Evolutionary conservation across 2,113 vertebrate genomes (phyloP), one percentile per base, ranked within the genome.

Genomic region (Anolis carolinensis): DNA sequence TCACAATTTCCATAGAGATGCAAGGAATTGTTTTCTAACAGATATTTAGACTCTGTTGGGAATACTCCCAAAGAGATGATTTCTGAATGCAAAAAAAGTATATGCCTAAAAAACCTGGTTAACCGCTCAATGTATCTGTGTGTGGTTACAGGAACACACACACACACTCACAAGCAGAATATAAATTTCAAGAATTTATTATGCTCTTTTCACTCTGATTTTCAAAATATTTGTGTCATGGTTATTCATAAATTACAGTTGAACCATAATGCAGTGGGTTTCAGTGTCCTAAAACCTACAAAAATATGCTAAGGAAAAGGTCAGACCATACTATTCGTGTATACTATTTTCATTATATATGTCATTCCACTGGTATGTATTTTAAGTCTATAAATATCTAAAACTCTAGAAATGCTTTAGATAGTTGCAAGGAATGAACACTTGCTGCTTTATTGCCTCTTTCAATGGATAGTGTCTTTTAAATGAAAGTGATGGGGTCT

Each of bases 151-250:
- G 44, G 74, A 85, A 81, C 82, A 92, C 87, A 91, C 32, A 74
- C n/a, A 59, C 55, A 59, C 30, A 74, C 4, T 27, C 0, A 0
- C 87, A 68, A 76, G 55, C 10, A 77, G 23, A 93, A 91, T 92
- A 88, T 92, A 63, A 88, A 89, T 93, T 95, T 95, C 83, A 92
- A 88, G 25, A 93, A 88, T 44, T 39, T 36, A 1, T 4, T 72
- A 68, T 89, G 3, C 2, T 73, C 88, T 90, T 85, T 88, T 21
- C 81, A 87, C 11, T 14, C 36, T 44, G 36, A 23, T 86, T 20
- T 52, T 36, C 21, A 62, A 81, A 88, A 25, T 88, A 89, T 79
- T 55, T 89, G 32, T 68, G 88, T 36, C 32, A 52, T 78, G 87
- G 36, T 62, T 88, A 80, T 34, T 85, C 32, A 63, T 78, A 32